Conservation (phyloP, 2,797 vertebrate species). For the Xerus rutilus region DNA sequence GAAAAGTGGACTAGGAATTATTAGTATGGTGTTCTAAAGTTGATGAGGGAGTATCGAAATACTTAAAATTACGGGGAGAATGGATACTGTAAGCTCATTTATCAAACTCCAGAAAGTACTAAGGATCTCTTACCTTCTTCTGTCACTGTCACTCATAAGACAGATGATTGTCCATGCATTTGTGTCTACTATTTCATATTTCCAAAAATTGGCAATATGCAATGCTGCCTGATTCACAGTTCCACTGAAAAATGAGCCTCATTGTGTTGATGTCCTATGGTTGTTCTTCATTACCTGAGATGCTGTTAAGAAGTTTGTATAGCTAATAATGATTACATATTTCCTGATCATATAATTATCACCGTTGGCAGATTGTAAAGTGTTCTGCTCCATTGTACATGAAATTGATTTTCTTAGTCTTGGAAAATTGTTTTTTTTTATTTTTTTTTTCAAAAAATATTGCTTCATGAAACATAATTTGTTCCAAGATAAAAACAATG, state of each 20-base stretch:
- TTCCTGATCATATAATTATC: conserved; percentile 74
- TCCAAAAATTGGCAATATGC: conserved; percentile 76
- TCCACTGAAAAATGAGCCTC: conserved; percentile 81
- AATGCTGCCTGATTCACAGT: conserved; percentile 77
- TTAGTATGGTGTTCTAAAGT: background rate
- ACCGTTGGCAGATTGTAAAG: background rate
- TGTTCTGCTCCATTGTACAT: background rate
- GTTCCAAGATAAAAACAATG: background rate
- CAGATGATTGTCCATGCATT: conserved; percentile 61
- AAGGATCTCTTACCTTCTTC: conserved; percentile 58
- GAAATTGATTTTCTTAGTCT: background rate
- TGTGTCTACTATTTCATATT: conserved; percentile 65
- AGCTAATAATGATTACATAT: conserved; percentile 80
- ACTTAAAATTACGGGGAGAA: background rate
- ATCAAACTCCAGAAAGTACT: background rate
- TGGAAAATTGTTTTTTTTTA: background rate
- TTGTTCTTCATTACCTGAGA: conserved; percentile 81
- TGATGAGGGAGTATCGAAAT: background rate
- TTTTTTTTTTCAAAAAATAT: background rate
- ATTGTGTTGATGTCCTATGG: conserved; percentile 53
- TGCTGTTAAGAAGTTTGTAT: conserved; percentile 60
- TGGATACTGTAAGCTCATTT: background rate
- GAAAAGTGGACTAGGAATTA: background rate
- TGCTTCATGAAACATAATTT: background rate
- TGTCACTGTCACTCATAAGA: conserved; percentile 60